Evolutionary conservation across 23 tunicate genomes (phyloP).

Genomic region (Clavelina lepadiformis): DNA sequence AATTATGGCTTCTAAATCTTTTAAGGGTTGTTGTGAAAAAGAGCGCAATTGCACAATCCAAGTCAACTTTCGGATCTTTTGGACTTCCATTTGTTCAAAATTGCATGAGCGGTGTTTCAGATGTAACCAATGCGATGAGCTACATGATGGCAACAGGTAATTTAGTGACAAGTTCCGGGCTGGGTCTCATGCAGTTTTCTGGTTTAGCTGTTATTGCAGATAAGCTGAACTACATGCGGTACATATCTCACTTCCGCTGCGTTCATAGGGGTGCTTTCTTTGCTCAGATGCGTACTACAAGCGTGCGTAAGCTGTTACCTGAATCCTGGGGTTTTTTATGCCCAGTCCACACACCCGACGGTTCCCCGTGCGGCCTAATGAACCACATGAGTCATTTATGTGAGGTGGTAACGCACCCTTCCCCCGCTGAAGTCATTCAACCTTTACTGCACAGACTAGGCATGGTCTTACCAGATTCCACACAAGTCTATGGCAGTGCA

Average conservation of each 20-base stretch:
- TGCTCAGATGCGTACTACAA: conserved; percentile 78
- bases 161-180: conserved; percentile 32
- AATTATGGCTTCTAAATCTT: conserved; percentile 44
- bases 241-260: conserved; percentile 71
- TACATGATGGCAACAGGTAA: conserved; percentile 87
- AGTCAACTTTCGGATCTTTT: background rate
- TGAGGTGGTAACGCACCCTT: conserved; percentile 77
- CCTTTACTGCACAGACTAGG: conserved; percentile 49
- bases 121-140: conserved; percentile 40
- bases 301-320: conserved; percentile 57
- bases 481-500: conserved; percentile 6
- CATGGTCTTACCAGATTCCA: conserved; percentile 33
- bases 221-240: conserved; percentile 80
- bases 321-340: conserved; percentile 96
- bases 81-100: conserved; percentile 7
- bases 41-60: background rate
- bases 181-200: conserved; percentile 71
- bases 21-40: conserved; percentile 25
- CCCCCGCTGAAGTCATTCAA: conserved; percentile 13
- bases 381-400: conserved; percentile 75
- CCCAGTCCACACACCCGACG: conserved; percentile 97
- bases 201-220: conserved; percentile 78
- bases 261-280: conserved; percentile 84
- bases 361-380: conserved; percentile 87
- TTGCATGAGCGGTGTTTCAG: conserved; percentile 34